Conservation (phyloP, 2,888 invertebrate species). For the Leptinotarsa peninsularis region DNA sequence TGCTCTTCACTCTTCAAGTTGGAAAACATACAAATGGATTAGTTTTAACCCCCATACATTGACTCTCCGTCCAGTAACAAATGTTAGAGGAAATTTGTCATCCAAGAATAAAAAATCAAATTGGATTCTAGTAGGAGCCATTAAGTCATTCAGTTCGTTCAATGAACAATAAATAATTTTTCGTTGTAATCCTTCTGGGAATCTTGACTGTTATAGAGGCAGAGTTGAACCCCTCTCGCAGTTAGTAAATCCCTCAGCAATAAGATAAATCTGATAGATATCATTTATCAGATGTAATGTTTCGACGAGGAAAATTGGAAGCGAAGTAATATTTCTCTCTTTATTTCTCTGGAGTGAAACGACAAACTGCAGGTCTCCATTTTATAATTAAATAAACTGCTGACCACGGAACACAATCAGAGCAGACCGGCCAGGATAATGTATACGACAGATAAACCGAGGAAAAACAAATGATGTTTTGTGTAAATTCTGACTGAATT, state of each 20-base stretch:
- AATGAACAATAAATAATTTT: conserved; percentile 5
- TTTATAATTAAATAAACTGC: conserved; percentile 38
- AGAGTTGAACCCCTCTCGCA: not conserved
- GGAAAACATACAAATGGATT: too few relatives aligned
- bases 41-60: too few relatives aligned
- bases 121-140: not conserved
- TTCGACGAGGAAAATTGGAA: conserved; percentile 15
- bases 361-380: conserved; percentile 9
- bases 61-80: too few relatives aligned
- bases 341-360: conserved; percentile 5
- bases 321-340: not conserved
- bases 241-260: conserved; percentile 8
- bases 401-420: conserved; percentile 47
- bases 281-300: conserved; percentile 11
- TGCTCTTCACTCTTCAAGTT: too few relatives aligned
- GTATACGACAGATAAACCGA: conserved; percentile 44
- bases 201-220: conserved; percentile 12
- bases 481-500: conserved; percentile 47
- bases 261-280: conserved; percentile 14
- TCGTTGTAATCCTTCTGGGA: conserved; percentile 11
- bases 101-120: not conserved
- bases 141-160: not conserved
- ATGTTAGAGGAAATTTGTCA: not conserved
- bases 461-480: conserved; percentile 47
- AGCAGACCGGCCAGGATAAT: conserved; percentile 44